phyloP scores from a whole-genome alignment of 2,113 vertebrate species.

The Bostrychus sinensis region DNA sequence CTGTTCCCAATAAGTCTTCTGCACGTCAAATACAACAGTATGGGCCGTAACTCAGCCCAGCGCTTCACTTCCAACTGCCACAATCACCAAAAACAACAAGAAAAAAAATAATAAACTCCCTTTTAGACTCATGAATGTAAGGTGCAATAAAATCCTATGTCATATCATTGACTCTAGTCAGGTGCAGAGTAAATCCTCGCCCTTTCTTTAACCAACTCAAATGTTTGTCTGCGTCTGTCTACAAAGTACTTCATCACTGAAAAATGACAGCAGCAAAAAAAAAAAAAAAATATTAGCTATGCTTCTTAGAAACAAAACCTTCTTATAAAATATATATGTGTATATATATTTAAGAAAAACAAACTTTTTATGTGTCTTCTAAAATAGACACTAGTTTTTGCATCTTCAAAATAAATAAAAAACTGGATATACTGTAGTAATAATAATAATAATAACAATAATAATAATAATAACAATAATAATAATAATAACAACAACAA shows the following conservation, averaged over 20 bases:
- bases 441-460: constrained; percentile 71
- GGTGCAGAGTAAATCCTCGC: constrained; percentile 68
- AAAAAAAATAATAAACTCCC: constrained; percentile 56
- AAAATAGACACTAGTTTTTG: constrained; percentile 85
- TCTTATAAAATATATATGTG: constrained; percentile 87
- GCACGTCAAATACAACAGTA: too few relatives aligned
- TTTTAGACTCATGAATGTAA: constrained; percentile 78
- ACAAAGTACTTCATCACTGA: constrained; percentile 68
- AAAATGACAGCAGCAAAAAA: constrained; percentile 80
- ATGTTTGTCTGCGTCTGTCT: constrained; percentile 73
- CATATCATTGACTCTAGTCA: constrained; percentile 66
- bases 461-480: constrained; percentile 70
- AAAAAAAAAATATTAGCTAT: constrained; percentile 80
- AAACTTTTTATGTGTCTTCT: constrained; percentile 78
- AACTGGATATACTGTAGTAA: constrained; percentile 72
- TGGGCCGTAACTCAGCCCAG: too few relatives aligned
- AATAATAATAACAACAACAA: constrained; percentile 72
- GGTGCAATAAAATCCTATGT: constrained; percentile 74
- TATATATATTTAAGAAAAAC: constrained; percentile 84
- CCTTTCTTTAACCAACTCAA: constrained; percentile 73
- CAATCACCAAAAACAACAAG: constrained; percentile 12
- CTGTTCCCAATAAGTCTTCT: too few relatives aligned
- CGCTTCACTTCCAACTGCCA: constrained; percentile 29
- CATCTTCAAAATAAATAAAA: constrained; percentile 80
- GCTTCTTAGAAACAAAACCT: constrained; percentile 84